A percentile compares a stretch with the other conserved stretches of the same genome.
These are phyloP conservation scores for Leptopterna dolabrata DNA, from an alignment of 2,888 invertebrate species.

Conservation along the genomic window DNA sequence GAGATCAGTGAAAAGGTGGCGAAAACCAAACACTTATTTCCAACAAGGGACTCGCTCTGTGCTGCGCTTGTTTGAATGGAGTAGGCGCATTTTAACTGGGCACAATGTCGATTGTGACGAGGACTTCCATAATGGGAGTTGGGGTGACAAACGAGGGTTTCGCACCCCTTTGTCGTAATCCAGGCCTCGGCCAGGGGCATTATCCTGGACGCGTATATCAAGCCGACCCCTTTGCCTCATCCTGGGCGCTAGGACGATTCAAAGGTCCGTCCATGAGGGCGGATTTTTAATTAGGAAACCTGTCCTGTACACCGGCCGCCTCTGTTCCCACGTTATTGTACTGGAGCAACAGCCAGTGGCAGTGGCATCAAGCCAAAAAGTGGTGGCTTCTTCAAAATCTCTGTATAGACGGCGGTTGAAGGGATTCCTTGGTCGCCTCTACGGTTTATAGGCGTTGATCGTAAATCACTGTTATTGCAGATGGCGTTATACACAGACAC, in stretches of 20 bases:
- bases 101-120: background rate
- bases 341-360: background rate
- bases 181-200: background rate
- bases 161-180: background rate
- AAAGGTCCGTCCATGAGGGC: conserved; percentile 14
- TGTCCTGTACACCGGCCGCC: background rate
- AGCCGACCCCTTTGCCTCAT: background rate
- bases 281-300: conserved; percentile 51
- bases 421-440: background rate
- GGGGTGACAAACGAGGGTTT: conserved; percentile 9
- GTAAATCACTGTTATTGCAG: background rate
- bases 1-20: background rate
- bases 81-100: background rate
- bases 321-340: conserved; percentile 32
- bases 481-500: background rate
- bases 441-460: background rate
- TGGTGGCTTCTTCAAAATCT: background rate
- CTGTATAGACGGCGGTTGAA: background rate
- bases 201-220: conserved; percentile 1
- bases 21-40: conserved; percentile 28
- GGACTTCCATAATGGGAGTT: background rate
- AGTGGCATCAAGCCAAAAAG: background rate
- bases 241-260: background rate
- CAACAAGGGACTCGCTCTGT: background rate
- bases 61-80: background rate